Conservation (phyloP, 1,140 invertebrate species). For the Gonioctena quinquepunctata region DNA sequence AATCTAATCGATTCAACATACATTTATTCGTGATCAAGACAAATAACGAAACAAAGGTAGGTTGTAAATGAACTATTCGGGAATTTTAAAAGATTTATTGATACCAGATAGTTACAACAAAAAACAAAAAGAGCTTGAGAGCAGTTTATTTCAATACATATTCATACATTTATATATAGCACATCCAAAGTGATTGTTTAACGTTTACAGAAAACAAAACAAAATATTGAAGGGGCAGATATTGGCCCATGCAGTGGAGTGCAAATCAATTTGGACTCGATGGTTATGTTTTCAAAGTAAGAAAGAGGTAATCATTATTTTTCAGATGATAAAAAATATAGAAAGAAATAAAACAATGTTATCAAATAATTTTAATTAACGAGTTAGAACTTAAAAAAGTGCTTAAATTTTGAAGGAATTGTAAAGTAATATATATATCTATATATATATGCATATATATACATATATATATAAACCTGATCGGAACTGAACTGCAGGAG, state of each 20-base stretch:
- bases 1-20: too few species aligned
- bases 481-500: slow-evolving; percentile 37
- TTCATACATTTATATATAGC: slow-evolving; percentile 59
- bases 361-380: slow-evolving; percentile 56
- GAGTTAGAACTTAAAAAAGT: slow-evolving; percentile 53
- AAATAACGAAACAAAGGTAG: too few species aligned
- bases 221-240: slow-evolving; percentile 30
- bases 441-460: slow-evolving; percentile 32
- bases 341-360: slow-evolving; percentile 53
- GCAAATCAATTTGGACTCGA: slow-evolving; percentile 34
- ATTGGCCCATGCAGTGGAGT: slow-evolving; percentile 47
- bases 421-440: slow-evolving; percentile 32
- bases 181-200: slow-evolving; percentile 57
- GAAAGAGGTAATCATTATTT: slow-evolving; percentile 45
- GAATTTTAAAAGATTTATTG: slow-evolving; percentile 55
- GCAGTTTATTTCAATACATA: slow-evolving; percentile 58
- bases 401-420: slow-evolving; percentile 48
- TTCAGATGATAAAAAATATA: slow-evolving; percentile 45
- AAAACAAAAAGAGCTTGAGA: slow-evolving; percentile 57
- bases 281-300: slow-evolving; percentile 30
- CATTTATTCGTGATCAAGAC: too few species aligned
- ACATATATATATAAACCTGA: slow-evolving; percentile 30
- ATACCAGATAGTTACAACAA: slow-evolving; percentile 56
- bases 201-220: slow-evolving; percentile 53
- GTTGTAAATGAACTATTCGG: neutral